Percentiles rank a stretch among this genome's conserved stretches.
Conservation (phyloP, 2,113 vertebrate genomes). For the Etheostoma cragini region DNA sequence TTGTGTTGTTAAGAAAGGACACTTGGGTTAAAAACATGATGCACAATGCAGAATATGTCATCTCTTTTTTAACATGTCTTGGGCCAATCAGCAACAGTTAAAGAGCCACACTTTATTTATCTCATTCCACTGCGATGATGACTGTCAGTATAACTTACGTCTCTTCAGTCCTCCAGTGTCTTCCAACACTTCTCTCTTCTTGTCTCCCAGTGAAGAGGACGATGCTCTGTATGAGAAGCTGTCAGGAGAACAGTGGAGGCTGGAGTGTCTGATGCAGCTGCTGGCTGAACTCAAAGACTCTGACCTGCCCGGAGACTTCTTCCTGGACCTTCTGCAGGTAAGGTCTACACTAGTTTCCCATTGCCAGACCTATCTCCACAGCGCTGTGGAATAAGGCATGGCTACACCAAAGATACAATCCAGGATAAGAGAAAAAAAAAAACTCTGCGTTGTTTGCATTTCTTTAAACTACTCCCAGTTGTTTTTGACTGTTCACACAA, state of each 20-base stretch:
- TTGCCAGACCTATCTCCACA: too few relatives aligned
- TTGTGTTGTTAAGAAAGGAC: not conserved
- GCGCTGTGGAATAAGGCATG: too few relatives aligned
- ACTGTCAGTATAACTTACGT: not conserved
- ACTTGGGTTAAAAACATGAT: not conserved
- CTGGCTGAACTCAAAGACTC: conserved; percentile 87
- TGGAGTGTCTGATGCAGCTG: conserved; percentile 89
- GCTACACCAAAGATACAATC: too few relatives aligned
- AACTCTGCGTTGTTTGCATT: too few relatives aligned
- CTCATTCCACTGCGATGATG: not conserved
- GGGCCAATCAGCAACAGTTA: not conserved
- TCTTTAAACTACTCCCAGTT: too few relatives aligned
- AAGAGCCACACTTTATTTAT: not conserved
- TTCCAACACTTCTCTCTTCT: not conserved
- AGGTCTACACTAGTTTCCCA: not conserved
- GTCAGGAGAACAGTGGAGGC: conserved; percentile 88
- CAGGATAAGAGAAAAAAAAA: too few relatives aligned
- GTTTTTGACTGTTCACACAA: too few relatives aligned
- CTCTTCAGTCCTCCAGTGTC: not conserved
- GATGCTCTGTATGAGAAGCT: conserved; percentile 92
- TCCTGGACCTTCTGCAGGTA: conserved; percentile 92
- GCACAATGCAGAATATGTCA: not conserved
- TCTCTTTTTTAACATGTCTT: not conserved
- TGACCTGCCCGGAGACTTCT: conserved; percentile 92
- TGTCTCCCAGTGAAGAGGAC: conserved; percentile 83